A percentile compares a stretch with the other conserved stretches of the same genome.
Conservation (phyloP, 2,113 vertebrate genomes). For the Heterotilapia buettikoferi region DNA sequence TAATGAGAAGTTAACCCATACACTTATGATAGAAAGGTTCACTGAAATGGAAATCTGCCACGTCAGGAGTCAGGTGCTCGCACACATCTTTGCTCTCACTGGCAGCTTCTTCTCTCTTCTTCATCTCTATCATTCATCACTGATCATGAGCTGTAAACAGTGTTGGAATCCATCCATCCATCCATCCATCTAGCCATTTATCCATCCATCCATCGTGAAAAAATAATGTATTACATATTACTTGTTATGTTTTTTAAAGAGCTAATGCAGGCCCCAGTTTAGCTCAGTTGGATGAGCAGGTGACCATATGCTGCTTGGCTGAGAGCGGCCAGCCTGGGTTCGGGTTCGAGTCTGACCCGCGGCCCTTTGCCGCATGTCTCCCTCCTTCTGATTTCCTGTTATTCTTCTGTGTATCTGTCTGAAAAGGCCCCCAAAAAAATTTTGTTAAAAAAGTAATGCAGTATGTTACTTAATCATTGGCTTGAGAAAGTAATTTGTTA, state of each 20-base stretch:
- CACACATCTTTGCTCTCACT: neutral
- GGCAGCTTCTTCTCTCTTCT: neutral
- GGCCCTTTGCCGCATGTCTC: neutral
- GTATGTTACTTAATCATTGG: neutral
- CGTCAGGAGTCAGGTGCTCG: neutral
- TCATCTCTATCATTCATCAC: neutral
- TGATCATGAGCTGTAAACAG: neutral
- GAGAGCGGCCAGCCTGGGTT: neutral
- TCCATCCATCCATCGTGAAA: neutral
- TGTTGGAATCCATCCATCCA: neutral
- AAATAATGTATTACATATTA: neutral
- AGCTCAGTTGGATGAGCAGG: neutral
- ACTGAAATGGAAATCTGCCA: neutral
- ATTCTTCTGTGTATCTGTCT: neutral
- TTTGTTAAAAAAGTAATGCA: neutral
- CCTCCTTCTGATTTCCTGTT: neutral
- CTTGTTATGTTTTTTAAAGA: neutral
- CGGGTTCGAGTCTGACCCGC: neutral
- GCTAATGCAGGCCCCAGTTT: neutral
- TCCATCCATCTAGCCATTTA: neutral
- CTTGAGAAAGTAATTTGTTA: neutral
- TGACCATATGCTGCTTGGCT: neutral
- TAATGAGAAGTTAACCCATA: neutral
- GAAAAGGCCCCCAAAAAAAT: fast-evolving
- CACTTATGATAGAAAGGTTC: neutral